These are phyloP conservation scores for Euwallacea fornicatus DNA, from an alignment of 1,140 invertebrate genomes.

Conservation along the genomic window DNA sequence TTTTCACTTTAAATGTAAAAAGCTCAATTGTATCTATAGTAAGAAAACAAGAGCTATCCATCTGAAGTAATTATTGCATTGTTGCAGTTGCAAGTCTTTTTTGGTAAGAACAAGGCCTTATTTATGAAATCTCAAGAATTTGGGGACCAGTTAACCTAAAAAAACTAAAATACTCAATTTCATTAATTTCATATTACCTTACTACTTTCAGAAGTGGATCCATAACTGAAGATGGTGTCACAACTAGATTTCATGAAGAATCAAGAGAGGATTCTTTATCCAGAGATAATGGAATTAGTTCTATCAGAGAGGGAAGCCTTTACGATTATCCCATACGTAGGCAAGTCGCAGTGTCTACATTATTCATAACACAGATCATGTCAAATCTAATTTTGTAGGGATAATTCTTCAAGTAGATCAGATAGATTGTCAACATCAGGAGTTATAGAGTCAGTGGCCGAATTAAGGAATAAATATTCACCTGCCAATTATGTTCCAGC, in stretches of 20 bases:
- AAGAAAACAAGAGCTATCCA: too few relatives aligned
- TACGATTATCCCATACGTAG: conserved; percentile 41
- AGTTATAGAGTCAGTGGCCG: conserved; percentile 57
- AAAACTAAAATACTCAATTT: too few relatives aligned
- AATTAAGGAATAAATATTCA: conserved; percentile 65
- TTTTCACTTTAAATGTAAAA: too few relatives aligned
- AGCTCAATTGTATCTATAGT: too few relatives aligned
- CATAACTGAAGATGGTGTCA: conserved; percentile 51
- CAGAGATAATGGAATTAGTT: conserved; percentile 48
- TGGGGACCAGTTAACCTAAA: too few relatives aligned
- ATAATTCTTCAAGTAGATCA: conserved; percentile 16
- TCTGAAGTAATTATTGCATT: too few relatives aligned
- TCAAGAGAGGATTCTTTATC: conserved; percentile 43
- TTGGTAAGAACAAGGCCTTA: too few relatives aligned
- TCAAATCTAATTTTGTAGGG: neutral
- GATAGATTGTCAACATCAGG: conserved; percentile 46
- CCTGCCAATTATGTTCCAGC: conserved; percentile 64
- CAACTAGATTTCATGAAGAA: conserved; percentile 47
- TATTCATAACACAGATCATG: neutral
- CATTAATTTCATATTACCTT: too few relatives aligned
- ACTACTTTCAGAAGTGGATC: conserved; percentile 45
- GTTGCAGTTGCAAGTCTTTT: too few relatives aligned
- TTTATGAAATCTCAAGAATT: too few relatives aligned
- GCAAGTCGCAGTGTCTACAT: neutral
- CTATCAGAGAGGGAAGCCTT: conserved; percentile 45